A percentile compares a stretch with the other conserved stretches of the same genome.
phyloP scores from a whole-genome alignment of 2,113 vertebrate genomes.

The Takifugu bimaculatus region DNA sequence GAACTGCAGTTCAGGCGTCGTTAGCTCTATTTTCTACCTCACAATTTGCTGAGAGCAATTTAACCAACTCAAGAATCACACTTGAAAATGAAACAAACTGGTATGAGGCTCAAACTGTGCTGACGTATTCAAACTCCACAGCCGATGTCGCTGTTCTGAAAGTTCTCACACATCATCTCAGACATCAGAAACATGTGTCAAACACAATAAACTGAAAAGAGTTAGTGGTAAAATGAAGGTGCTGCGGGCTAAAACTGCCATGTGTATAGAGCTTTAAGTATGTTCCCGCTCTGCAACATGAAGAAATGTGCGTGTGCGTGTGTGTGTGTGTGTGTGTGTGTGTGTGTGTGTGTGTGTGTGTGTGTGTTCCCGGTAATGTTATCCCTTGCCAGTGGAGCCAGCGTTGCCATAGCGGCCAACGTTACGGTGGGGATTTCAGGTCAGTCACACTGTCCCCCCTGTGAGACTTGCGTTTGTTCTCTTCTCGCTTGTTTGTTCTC shows the following conservation, averaged over 20 bases:
- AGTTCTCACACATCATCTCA: no score
- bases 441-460: constrained; percentile 41
- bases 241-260: no score
- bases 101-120: background rate
- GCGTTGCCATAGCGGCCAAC: constrained; percentile 46
- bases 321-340: constrained; percentile 4
- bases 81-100: background rate
- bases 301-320: background rate
- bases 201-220: no score
- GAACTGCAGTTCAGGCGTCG: no score
- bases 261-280: no score
- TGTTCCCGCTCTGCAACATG: background rate
- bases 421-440: constrained; percentile 28
- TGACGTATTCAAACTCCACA: no score
- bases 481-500: background rate
- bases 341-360: constrained; percentile 13
- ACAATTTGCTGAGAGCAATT: background rate
- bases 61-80: background rate
- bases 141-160: no score
- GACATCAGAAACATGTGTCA: no score
- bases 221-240: no score
- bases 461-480: constrained; percentile 10
- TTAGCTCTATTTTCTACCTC: no score
- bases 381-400: constrained; percentile 44
- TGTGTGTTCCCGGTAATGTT: constrained; percentile 30